These are phyloP conservation scores for Nebria salina DNA, from an alignment of 2,888 invertebrate genomes.

Conservation along the genomic window DNA sequence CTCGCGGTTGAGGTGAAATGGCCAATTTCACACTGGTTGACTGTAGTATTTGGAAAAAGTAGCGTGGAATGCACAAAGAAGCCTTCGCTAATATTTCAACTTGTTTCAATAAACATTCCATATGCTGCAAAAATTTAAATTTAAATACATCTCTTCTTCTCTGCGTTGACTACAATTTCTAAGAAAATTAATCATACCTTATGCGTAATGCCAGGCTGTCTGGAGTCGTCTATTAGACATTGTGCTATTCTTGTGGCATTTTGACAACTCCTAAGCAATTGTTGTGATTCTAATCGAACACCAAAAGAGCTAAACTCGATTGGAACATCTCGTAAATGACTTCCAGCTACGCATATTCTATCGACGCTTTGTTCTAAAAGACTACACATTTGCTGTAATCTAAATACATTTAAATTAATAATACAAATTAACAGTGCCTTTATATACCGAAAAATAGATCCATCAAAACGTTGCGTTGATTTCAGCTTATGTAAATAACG, in stretches of 20 bases:
- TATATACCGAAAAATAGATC: background rate
- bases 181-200: conserved; percentile 55
- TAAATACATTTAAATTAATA: conserved; percentile 56
- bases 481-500: background rate
- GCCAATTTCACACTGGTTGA: conserved; percentile 83
- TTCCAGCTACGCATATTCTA: conserved; percentile 69
- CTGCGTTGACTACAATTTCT: background rate
- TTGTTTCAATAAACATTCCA: conserved; percentile 69
- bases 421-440: background rate
- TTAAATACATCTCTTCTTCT: too few species aligned
- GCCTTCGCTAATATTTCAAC: conserved; percentile 71
- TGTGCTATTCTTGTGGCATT: conserved; percentile 60
- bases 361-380: conserved; percentile 81
- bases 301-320: conserved; percentile 60
- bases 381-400: conserved; percentile 82
- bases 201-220: conserved; percentile 62
- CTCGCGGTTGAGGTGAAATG: conserved; percentile 81
- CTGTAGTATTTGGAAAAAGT: conserved; percentile 87
- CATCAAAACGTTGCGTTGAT: background rate
- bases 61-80: conserved; percentile 76
- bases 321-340: conserved; percentile 56
- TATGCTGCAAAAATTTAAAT: conserved; percentile 59
- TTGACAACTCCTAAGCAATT: conserved; percentile 62
- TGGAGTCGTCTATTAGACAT: conserved; percentile 56
- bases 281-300: conserved; percentile 62